Base-by-base conservation (phyloP, 2,888 invertebrate genomes). In the Drosophila quasianomalipes region DNA sequence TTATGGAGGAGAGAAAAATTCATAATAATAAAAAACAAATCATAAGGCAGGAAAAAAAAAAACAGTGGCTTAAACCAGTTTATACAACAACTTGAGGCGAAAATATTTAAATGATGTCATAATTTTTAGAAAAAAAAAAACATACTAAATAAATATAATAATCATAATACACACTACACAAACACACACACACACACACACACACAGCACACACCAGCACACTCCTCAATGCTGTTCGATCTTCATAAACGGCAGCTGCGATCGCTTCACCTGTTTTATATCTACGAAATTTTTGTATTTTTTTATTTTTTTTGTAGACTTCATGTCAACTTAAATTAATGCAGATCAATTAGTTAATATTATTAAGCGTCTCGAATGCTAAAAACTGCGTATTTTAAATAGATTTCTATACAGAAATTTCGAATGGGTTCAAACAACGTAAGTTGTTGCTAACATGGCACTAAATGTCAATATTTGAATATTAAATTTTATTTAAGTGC, bases 401-500 rank as follows among this genome's bases (percentile, higher is more conserved):
- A 73, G 73, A 70, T 79, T 81, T 77, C 77, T 70, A 67, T 70
- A 53, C 31, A 61, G 65, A 78, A 68, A 65, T 65, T 67, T 57
- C 37, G 64, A 60, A 64, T 57, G 37, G 74, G 55, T 44, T 66
- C 59, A 74, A 76, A 78, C 77, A 82, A 88, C 85, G 81, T 86
- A 85, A 86, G 85, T 89, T 86, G 85, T 76, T 81, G 91, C 89
- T 89, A 91, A 91, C 86, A 91, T 85, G 84, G 79, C 88, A 91
- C 85, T 90, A 91, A 91, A 91, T 91, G 91, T 91, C 91, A 91
- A 91, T 86, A 91, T 89, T 89, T 89, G 85, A 91, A 91, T 85
- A 89, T 89, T 85, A 90, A 89, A 89, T 87, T 88, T 84, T 85
- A 82, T 82, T 91, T 91, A 91, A 92, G 83, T 86, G 86, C 85